Base-by-base conservation (phyloP, 2,888 invertebrate genomes). In the Stenichneumon culpator region DNA sequence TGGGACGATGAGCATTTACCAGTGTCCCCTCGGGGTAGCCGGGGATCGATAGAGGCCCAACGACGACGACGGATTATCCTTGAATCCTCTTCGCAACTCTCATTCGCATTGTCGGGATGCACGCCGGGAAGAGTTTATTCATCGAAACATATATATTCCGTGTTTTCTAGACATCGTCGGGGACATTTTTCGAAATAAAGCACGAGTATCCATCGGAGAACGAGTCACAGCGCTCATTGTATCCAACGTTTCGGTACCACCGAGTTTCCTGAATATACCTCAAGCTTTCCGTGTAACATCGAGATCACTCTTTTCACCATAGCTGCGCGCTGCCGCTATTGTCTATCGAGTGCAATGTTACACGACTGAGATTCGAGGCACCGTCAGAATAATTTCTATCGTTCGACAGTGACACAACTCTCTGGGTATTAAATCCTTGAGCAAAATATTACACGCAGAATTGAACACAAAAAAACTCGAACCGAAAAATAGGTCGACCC, bases 271-370 rank as follows among this genome's bases (percentile, higher is more conserved):
- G 44, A 47, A 47, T 47, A 47, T 47, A 5, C 44, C 25, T 69
- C 68, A 5, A 25, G 47, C 14, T 25, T 1, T 50, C 25, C 68
- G n/a, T 78, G 83, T 87, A 88, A 88, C 79, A 86, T 86, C 77
- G 82, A 80, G 86, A 88, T 86, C 84, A 90, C 88, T 87, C 87
- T 88, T 87, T 84, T 83, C 39, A 39, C 3, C 32, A 6, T 32
- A 32, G 32, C 32, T 32, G 32, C 32, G 32, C 6, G 32, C 32
- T 32, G 7, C 32, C 5, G 7, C 32, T 7, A 32, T 69, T 78
- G 16, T 68, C 14, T 47, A 28, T 22, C 14, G 47, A 67, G 25
- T 9, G 22, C 39, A 16, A 36, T 69, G 19, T 69, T 69, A 50
- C 69, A 47, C 69, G 50, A 14, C 14, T 50, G 7, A 19, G 39